These are phyloP conservation scores for Ptychochromis oligacanthus DNA, from an alignment of 2,113 vertebrate genomes.

Conservation along the genomic window DNA sequence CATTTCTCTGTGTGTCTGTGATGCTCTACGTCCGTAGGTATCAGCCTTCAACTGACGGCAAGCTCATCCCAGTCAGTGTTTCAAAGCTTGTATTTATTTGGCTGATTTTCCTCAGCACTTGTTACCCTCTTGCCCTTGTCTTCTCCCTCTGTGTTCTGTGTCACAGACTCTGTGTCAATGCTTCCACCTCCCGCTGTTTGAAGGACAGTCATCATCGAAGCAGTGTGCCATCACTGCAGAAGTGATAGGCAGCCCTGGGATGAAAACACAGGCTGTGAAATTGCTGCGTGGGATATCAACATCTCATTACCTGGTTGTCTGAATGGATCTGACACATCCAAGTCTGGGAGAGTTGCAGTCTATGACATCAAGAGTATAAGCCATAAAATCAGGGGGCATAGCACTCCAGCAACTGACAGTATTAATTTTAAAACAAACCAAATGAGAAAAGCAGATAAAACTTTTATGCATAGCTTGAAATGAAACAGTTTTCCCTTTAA, in stretches of 20 bases:
- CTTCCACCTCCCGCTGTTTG: slow-evolving; percentile 9
- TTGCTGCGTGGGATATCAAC: slow-evolving; percentile 33
- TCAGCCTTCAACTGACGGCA: background rate
- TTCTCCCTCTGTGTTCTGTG: slow-evolving; percentile 12
- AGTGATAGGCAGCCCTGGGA: slow-evolving; percentile 40
- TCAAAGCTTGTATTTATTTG: slow-evolving; percentile 9
- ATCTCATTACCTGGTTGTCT: slow-evolving; percentile 55
- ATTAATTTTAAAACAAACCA: slow-evolving; percentile 27
- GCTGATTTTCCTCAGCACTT: slow-evolving; percentile 9
- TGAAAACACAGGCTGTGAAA: slow-evolving; percentile 53
- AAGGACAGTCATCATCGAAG: slow-evolving; percentile 30
- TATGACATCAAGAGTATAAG: slow-evolving; percentile 13
- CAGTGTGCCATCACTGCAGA: slow-evolving; percentile 16
- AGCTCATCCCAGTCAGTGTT: background rate
- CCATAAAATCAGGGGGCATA: background rate
- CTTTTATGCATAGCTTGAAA: background rate
- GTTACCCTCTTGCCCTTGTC: slow-evolving; percentile 38
- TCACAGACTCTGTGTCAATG: slow-evolving; percentile 20
- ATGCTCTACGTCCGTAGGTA: slow-evolving; percentile 1
- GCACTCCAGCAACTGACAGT: background rate
- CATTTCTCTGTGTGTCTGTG: background rate
- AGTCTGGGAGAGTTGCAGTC: slow-evolving; percentile 25
- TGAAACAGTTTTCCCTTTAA: slow-evolving; percentile 22
- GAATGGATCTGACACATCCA: slow-evolving; percentile 28
- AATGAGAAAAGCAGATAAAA: slow-evolving; percentile 20